Conservation (phyloP, 2,888 invertebrate genomes). For the Drosophila kanekoi region DNA sequence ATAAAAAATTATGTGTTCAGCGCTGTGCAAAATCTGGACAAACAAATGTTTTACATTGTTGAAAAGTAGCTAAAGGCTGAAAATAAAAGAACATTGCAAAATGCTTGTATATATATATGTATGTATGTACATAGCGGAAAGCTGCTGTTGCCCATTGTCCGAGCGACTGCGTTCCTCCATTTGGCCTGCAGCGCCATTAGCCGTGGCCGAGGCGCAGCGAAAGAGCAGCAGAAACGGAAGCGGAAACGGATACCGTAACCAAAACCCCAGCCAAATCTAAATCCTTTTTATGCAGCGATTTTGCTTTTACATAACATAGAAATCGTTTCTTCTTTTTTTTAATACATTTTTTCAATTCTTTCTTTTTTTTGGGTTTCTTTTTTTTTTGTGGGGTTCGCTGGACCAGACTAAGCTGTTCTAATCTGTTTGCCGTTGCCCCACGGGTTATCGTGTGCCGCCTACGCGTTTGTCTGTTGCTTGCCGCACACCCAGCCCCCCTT, state of each 20-base stretch:
- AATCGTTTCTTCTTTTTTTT: constrained; percentile 13
- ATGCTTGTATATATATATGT: constrained; percentile 39
- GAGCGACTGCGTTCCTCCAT: constrained; percentile 25
- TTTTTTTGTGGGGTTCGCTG: constrained; percentile 19
- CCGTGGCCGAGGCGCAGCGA: constrained; percentile 38
- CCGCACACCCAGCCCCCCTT: neutral
- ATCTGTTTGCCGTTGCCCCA: constrained; percentile 68
- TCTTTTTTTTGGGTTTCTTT: constrained; percentile 1
- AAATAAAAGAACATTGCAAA: constrained; percentile 44
- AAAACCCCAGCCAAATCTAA: constrained; percentile 47
- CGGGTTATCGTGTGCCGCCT: constrained; percentile 26
- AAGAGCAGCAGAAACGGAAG: constrained; percentile 27
- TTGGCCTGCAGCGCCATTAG: constrained; percentile 76
- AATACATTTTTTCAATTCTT: constrained; percentile 23
- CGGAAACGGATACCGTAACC: constrained; percentile 19
- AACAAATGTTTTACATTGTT: constrained; percentile 79
- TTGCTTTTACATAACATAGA: constrained; percentile 39
- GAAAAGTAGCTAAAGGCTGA: constrained; percentile 38
- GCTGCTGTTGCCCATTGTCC: constrained; percentile 49
- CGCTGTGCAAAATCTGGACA: constrained; percentile 61
- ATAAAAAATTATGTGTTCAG: constrained; percentile 63
- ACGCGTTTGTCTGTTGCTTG: constrained; percentile 8
- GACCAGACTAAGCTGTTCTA: constrained; percentile 69
- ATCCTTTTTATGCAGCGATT: constrained; percentile 70
- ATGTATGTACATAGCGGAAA: constrained; percentile 38